Conservation (phyloP, 2,113 vertebrate species). For the Semnornis frantzii region DNA sequence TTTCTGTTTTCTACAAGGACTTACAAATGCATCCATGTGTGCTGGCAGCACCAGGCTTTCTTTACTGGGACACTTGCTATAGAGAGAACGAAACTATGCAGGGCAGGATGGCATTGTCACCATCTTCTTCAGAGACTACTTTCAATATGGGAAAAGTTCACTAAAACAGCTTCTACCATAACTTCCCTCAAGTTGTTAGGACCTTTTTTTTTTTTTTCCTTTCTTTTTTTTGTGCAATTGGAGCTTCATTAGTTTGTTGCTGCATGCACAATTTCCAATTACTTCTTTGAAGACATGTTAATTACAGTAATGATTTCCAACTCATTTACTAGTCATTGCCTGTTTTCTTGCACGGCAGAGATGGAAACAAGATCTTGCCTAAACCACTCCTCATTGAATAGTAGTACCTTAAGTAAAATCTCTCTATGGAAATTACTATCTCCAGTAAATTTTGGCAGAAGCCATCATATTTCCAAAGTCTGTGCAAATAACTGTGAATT, state of each 20-base stretch:
- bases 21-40: not conserved
- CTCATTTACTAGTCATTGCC: slow-evolving; percentile 72
- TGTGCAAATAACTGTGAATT: slow-evolving; percentile 15
- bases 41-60: slow-evolving; percentile 4
- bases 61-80: not conserved
- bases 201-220: slow-evolving; percentile 64
- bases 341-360: slow-evolving; percentile 62
- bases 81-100: slow-evolving; percentile 23
- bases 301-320: slow-evolving; percentile 77
- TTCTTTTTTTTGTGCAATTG: slow-evolving; percentile 46
- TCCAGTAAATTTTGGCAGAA: slow-evolving; percentile 51
- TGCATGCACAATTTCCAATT: slow-evolving; percentile 50
- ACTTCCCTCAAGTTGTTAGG: slow-evolving; percentile 14
- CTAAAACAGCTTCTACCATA: not conserved
- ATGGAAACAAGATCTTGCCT: slow-evolving; percentile 48
- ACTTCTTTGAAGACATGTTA: slow-evolving; percentile 67
- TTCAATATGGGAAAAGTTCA: slow-evolving; percentile 19
- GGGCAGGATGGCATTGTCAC: not conserved
- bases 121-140: not conserved
- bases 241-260: slow-evolving; percentile 70
- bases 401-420: slow-evolving; percentile 54
- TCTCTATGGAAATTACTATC: slow-evolving; percentile 24
- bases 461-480: not conserved
- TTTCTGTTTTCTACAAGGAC: not conserved
- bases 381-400: slow-evolving; percentile 49